Evolutionary conservation across 2,888 invertebrate genomes (phyloP).

Genomic region (Calephelis perditalis): DNA sequence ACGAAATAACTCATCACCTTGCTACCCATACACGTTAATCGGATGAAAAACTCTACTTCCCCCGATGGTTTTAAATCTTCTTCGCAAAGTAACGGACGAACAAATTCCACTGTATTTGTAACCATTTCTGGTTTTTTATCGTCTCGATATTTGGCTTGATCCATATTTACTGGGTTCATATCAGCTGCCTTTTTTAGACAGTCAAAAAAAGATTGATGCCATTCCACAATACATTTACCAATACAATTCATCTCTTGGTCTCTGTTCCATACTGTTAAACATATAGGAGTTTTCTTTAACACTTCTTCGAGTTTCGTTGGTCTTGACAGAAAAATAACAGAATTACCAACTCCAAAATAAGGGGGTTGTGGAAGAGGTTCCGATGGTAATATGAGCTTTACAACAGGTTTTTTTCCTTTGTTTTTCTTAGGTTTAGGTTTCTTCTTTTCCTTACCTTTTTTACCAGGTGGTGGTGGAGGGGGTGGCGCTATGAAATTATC

Average conservation of each 20-base stretch:
- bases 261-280: constrained; percentile 42
- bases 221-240: constrained; percentile 56
- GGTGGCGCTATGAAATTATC: constrained; percentile 67
- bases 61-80: constrained; percentile 66
- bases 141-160: constrained; percentile 58
- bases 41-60: constrained; percentile 59
- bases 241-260: constrained; percentile 58
- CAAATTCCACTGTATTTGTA: constrained; percentile 58
- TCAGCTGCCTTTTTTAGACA: constrained; percentile 51
- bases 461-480: constrained; percentile 55
- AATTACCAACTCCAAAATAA: constrained; percentile 66
- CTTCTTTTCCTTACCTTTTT: constrained; percentile 44
- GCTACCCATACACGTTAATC: constrained; percentile 61
- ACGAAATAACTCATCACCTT: constrained; percentile 58
- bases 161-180: constrained; percentile 59
- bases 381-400: constrained; percentile 56
- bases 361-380: constrained; percentile 69
- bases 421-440: constrained; percentile 45
- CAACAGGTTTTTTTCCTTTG: constrained; percentile 36
- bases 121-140: constrained; percentile 56
- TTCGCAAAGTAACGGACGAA: constrained; percentile 57
- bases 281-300: constrained; percentile 57
- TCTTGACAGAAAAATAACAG: constrained; percentile 61
- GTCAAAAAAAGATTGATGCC: constrained; percentile 62
- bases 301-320: constrained; percentile 60